Evolutionary conservation across 2,113 vertebrate species (phyloP).

Genomic region (Pollimyrus isidori): DNA sequence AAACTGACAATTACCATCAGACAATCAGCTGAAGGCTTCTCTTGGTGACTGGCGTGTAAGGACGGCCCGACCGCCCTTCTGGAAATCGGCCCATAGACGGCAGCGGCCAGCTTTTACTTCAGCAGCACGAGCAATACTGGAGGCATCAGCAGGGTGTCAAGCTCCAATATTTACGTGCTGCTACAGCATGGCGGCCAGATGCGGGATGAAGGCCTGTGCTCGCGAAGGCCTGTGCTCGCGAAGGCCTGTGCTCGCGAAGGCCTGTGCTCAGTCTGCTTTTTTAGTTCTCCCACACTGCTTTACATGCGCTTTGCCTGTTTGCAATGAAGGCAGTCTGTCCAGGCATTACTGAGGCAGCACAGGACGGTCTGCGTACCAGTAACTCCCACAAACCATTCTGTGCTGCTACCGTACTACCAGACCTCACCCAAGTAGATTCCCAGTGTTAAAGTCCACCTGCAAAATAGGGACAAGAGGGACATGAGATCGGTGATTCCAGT

Average conservation of each 20-base stretch:
- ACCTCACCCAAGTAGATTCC: constrained; percentile 30
- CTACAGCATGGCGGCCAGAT: constrained; percentile 83
- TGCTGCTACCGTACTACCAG: constrained; percentile 96
- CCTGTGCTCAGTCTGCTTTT: neutral
- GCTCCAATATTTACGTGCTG: constrained; percentile 99
- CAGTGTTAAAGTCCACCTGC: neutral
- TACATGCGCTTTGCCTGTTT: constrained; percentile 1
- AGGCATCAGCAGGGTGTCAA: constrained; percentile 80
- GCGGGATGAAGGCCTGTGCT: constrained; percentile 10
- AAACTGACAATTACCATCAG: neutral
- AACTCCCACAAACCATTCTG: constrained; percentile 99
- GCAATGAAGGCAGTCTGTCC: constrained; percentile 49
- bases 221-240: too few species aligned
- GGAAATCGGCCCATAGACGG: neutral
- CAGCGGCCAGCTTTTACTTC: constrained; percentile 79
- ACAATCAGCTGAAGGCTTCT: neutral
- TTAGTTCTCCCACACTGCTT: neutral
- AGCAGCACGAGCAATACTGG: constrained; percentile 99
- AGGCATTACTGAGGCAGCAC: constrained; percentile 92
- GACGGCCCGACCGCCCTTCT: neutral
- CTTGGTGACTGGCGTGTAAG: neutral
- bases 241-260: too few species aligned
- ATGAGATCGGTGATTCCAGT: neutral
- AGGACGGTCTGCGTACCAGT: constrained; percentile 94
- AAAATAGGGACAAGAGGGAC: neutral